Percentiles rank a stretch among this genome's conserved stretches.
These are phyloP conservation scores for Eupithecia subfuscata DNA, from an alignment of 2,888 invertebrate species.

Conservation along the genomic window DNA sequence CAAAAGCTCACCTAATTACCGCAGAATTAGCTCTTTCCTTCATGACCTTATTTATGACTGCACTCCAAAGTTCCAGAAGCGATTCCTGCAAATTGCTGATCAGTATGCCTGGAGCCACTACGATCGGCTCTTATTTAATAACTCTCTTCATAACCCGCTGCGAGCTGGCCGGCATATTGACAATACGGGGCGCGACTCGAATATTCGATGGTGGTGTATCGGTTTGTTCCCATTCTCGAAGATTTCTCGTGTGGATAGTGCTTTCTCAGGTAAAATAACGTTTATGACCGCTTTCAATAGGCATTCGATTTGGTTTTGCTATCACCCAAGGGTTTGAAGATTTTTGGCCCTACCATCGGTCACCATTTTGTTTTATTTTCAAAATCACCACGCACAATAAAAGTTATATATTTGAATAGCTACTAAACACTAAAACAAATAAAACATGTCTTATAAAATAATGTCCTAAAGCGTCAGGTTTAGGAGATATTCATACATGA, in stretches of 20 bases:
- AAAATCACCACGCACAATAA: too few relatives aligned
- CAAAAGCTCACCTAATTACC: too few relatives aligned
- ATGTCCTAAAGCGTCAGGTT: too few relatives aligned
- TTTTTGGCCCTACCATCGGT: too few relatives aligned
- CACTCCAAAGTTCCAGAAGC: slow-evolving; percentile 1
- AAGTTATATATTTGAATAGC: too few relatives aligned
- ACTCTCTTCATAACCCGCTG: neutral
- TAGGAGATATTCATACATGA: too few relatives aligned
- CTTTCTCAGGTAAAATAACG: neutral
- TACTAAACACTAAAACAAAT: too few relatives aligned
- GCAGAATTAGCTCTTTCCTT: neutral
- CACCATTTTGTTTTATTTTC: too few relatives aligned
- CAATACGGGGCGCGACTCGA: slow-evolving; percentile 4
- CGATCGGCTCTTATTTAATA: neutral
- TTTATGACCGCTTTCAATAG: too few relatives aligned
- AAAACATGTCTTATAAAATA: too few relatives aligned
- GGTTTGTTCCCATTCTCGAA: neutral
- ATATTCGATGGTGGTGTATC: slow-evolving; percentile 1
- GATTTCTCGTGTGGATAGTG: neutral
- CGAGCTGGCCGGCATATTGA: neutral
- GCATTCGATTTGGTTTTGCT: too few relatives aligned
- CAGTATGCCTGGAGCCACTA: neutral
- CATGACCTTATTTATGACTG: neutral
- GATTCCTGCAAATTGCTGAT: neutral
- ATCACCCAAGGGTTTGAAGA: too few relatives aligned